Conservation (phyloP, 2,797 vertebrate genomes). For the Graptemys geographica region DNA sequence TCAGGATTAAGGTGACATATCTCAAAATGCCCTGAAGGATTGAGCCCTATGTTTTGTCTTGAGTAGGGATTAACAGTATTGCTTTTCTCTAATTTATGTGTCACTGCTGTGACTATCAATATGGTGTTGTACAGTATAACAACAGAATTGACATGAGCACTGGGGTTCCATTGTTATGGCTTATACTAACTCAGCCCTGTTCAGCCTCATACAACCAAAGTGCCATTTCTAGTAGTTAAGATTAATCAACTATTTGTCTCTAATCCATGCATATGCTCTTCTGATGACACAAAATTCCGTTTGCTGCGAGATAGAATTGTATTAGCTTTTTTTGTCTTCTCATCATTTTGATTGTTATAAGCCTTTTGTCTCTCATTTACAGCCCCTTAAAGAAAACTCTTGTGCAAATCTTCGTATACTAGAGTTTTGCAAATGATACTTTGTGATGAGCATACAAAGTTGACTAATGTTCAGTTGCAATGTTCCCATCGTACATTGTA, state of each 20-base stretch:
- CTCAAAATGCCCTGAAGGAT: background rate
- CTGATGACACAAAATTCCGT: background rate
- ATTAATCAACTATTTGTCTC: slow-evolving; percentile 18
- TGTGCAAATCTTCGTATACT: background rate
- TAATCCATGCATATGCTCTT: slow-evolving; percentile 1
- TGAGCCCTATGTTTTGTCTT: slow-evolving; percentile 8
- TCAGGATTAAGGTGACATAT: background rate
- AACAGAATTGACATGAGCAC: slow-evolving; percentile 12
- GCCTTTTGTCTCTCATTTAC: slow-evolving; percentile 45
- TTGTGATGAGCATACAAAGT: background rate
- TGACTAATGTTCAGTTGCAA: background rate
- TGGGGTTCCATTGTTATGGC: slow-evolving; percentile 2
- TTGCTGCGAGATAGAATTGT: slow-evolving; percentile 1
- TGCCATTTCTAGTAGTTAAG: slow-evolving; percentile 10
- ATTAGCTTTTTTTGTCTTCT: slow-evolving; percentile 9
- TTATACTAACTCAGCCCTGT: slow-evolving; percentile 18
- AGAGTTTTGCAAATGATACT: background rate
- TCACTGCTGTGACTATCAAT: slow-evolving; percentile 17
- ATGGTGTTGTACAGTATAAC: slow-evolving; percentile 42
- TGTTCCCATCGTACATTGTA: background rate
- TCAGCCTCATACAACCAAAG: background rate
- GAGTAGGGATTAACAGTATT: background rate
- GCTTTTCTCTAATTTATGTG: slow-evolving; percentile 6
- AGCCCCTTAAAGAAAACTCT: background rate
- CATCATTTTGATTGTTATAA: background rate